Base-by-base conservation (phyloP, 2,888 invertebrate species). In the Aporophyla lueneburgensis region DNA sequence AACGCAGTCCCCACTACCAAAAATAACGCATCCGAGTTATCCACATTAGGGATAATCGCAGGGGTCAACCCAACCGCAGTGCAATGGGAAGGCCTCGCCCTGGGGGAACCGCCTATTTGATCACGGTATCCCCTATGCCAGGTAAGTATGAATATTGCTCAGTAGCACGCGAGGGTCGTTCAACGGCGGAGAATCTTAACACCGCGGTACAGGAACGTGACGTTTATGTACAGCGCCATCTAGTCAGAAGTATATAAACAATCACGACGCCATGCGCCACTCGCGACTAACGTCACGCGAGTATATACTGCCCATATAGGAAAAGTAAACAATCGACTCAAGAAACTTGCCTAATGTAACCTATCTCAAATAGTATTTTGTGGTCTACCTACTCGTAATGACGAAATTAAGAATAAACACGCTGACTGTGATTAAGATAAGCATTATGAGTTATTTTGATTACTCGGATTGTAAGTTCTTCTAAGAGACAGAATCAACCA, bases 1-100 rank as follows among this genome's bases (percentile, higher is more conserved):
- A 59, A 82, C 81, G 85, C 81, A 80, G 73, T 81, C 74, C 80
- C 81, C 85, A 81, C 74, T 84, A 80, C 46, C 84, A 84, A 74
- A 83, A n/a, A n/a, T n/a, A n/a, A n/a, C n/a, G n/a, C n/a, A n/a
- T n/a, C n/a, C n/a, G n/a, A n/a, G n/a, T n/a, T n/a, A n/a, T n/a
- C n/a, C n/a, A n/a, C n/a, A n/a, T n/a, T n/a, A n/a, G n/a, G n/a
- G n/a, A n/a, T n/a, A n/a, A n/a, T n/a, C n/a, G n/a, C n/a, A n/a
- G n/a, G n/a, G n/a, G n/a, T n/a, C n/a, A n/a, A n/a, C n/a, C 78
- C 40, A 78, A 53, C 84, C 79, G 79, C 79, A 83, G 79, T 80
- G 84, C 79, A 80, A 80, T 80, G 79, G 84, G 6, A 66, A 54
- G 59, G 84, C 70, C 79, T 79, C 79, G 83, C 79, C 79, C 79